Percentiles rank a stretch among this genome's conserved stretches.
Conservation (phyloP, 1,140 invertebrate species). For the Calycopis cecrops region DNA sequence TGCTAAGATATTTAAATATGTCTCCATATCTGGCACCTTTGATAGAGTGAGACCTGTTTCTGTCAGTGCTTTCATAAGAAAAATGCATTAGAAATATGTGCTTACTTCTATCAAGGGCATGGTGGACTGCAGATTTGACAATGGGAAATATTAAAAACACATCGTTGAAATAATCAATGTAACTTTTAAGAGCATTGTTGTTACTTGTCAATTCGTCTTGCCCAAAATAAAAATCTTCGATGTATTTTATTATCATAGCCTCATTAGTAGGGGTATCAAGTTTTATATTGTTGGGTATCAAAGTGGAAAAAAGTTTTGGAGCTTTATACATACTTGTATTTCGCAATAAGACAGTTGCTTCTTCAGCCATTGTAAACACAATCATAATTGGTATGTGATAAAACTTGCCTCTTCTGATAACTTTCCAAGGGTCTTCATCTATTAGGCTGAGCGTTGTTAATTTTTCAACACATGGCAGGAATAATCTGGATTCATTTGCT, state of each 20-base stretch:
- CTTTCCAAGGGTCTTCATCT: constrained; percentile 39
- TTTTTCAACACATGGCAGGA: constrained; percentile 50
- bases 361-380: constrained; percentile 33
- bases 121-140: constrained; percentile 38
- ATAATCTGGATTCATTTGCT: constrained; percentile 31
- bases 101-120: constrained; percentile 32
- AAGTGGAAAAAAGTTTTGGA: constrained; percentile 36
- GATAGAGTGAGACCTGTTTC: neutral
- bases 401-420: constrained; percentile 34
- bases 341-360: constrained; percentile 25
- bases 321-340: constrained; percentile 31
- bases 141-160: constrained; percentile 47
- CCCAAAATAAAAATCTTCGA: constrained; percentile 53
- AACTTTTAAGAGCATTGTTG: constrained; percentile 32
- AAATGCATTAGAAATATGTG: constrained; percentile 53
- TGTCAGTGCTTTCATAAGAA: constrained; percentile 20
- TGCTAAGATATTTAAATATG: constrained; percentile 25
- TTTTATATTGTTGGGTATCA: constrained; percentile 49
- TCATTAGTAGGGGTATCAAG: constrained; percentile 34
- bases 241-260: constrained; percentile 35
- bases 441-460: constrained; percentile 31
- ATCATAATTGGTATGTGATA: constrained; percentile 46
- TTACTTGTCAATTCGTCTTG: constrained; percentile 25
- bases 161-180: constrained; percentile 49
- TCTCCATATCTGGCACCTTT: constrained; percentile 15